These are phyloP conservation scores for Agriopis aurantiaria DNA, from an alignment of 2,888 invertebrate species.

Conservation along the genomic window DNA sequence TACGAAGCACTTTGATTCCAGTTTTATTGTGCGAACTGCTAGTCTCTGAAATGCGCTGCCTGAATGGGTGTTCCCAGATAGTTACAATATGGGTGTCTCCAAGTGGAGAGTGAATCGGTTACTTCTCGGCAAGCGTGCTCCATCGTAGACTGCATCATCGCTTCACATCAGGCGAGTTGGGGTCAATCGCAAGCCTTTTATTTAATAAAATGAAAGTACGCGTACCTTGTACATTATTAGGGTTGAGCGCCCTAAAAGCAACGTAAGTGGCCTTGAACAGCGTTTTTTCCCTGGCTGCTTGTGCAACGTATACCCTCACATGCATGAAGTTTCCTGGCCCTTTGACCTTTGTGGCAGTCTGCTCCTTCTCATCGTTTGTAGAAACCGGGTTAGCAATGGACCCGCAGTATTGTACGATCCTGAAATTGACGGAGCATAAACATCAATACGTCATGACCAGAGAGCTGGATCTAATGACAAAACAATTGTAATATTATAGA, in stretches of 20 bases:
- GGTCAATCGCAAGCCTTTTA: no score
- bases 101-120: no score
- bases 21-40: no score
- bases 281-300: conserved; percentile 81
- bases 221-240: conserved; percentile 58
- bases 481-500: no score
- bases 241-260: conserved; percentile 86
- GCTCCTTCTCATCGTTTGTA: conserved; percentile 69
- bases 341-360: conserved; percentile 18
- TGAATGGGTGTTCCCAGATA: no score
- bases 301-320: conserved; percentile 90
- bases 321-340: conserved; percentile 88
- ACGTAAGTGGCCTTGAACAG: conserved; percentile 91
- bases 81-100: no score
- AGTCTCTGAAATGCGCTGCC: no score
- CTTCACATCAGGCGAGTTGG: no score
- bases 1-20: no score
- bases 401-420: conserved; percentile 92
- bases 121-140: no score
- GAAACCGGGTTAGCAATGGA: conserved; percentile 93
- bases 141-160: no score
- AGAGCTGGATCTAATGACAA: no score
- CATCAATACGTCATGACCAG: background rate
- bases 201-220: conserved; percentile 65
- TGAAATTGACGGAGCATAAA: conserved; percentile 47